Evolutionary conservation across 2,888 invertebrate species (phyloP).

Genomic region (Ptychoptera albimana): DNA sequence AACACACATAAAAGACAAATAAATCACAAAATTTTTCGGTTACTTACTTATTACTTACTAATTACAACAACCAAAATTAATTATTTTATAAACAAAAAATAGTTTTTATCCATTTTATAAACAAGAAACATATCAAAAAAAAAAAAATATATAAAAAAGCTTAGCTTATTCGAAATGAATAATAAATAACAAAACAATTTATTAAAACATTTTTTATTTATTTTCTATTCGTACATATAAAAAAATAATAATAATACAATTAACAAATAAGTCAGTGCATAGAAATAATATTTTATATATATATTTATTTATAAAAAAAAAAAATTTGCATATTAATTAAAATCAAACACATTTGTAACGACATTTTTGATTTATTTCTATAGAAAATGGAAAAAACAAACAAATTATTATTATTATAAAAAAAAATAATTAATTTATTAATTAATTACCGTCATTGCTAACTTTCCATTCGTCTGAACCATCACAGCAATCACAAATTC

Average conservation of each 20-base stretch:
- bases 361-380: slow-evolving; percentile 19
- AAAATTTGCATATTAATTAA: slow-evolving; percentile 8
- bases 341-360: slow-evolving; percentile 27
- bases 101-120: too few species aligned
- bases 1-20: too few species aligned
- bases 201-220: background rate
- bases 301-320: slow-evolving; percentile 4
- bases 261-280: background rate
- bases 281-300: background rate
- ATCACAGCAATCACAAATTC: slow-evolving; percentile 87
- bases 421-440: slow-evolving; percentile 21
- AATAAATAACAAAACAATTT: slow-evolving; percentile 1
- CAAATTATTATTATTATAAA: slow-evolving; percentile 3
- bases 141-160: too few species aligned
- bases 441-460: slow-evolving; percentile 11
- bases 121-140: too few species aligned
- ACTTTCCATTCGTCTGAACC: slow-evolving; percentile 68
- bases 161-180: too few species aligned
- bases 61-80: too few species aligned
- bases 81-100: too few species aligned
- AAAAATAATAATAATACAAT: background rate
- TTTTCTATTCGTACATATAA: background rate
- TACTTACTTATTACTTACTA: too few species aligned
- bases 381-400: slow-evolving; percentile 6
- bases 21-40: too few species aligned